Evolutionary conservation across 2,888 invertebrate genomes (phyloP), one percentile per base, ranked within the genome.

Genomic region (Pemphredon lugubris): DNA sequence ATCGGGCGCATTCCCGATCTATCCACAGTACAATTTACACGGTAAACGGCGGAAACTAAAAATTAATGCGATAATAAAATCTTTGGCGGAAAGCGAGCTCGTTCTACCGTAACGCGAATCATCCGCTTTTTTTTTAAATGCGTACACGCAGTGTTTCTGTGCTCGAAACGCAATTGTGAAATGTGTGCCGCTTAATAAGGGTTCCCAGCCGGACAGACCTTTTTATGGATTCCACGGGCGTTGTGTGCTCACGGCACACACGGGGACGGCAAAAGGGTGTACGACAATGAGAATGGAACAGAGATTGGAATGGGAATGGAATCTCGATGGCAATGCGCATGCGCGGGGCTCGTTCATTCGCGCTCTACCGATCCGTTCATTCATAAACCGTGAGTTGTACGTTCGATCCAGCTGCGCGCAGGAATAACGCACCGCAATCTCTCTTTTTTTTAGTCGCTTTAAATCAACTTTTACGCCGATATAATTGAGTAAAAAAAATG

Each of bases 311-410:
- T 68, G 69, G 53, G 73, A 79, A 81, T 79, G 81, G 82, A 82
- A 81, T 81, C 61, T 54, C 73, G 59, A 26, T 48, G 39, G 32
- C 39, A 4, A n/a, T 26, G 65, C 72, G 76, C 74, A 72, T 77
- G 80, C 81, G 82, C 55, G 57, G 37, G 39, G 37, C 61, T 67
- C 67, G 79, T 81, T 81, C 81, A 82, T 73, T 82, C 82, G 72
- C 82, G 72, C 64, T 61, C 60, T 42, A 59, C 53, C 63, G 70
- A 74, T 77, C 55, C 67, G 57, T 75, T 75, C 82, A 73, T 77
- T 79, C 77, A 71, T 71, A 71, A 71, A 63, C 63, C 63, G 39
- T 34, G 9, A 42, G 21, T 53, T 47, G 51, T 53, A 67, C 51
- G 59, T 32, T 47, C 16, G 32, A n/a, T n/a, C n/a, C n/a, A n/a